Base-by-base conservation (phyloP, 2,113 vertebrate genomes). In the Prionailurus bengalensis region DNA sequence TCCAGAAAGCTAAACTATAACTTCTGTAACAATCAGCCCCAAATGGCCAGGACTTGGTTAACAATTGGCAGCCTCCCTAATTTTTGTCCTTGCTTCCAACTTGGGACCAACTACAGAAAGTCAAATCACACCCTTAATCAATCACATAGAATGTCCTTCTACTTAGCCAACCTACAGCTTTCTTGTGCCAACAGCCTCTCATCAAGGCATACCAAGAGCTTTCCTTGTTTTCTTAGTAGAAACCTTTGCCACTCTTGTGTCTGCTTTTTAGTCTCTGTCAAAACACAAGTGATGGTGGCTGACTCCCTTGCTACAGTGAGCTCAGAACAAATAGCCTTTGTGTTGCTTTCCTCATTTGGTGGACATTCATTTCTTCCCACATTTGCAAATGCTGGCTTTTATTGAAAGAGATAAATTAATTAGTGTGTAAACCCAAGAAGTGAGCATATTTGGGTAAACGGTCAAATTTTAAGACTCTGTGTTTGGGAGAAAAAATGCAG, bases 361-460 rank as follows among this genome's bases (percentile, higher is more conserved):
- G 36, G 87, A 36, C 71, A 13, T 80, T 86, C 19, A 39, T 42
- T 83, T 86, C 45, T 73, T 90, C 94, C 27, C 4, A 31, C 11
- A 89, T 55, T 79, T 80, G n/a, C 85, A 90, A 79, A 73, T 39
- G 12, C 23, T 73, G 6, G 3, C 4, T 92, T 74, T 84, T 78
- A 73, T 15, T 86, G n/a, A 92, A 92, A 84, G 36, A 92, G 25
- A 79, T 89, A 29, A 81, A 65, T 68, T 89, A 73, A 80, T 89
- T 73, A 85, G 27, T 27, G 7, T 92, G 4, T 70, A 73, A 89
- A 53, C 4, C 1, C n/a, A 91, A 82, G 36, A 4, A 79, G 61
- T 16, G 16, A 66, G 48, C 19, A 63, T 27, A 9, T 45, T 45
- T 92, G 45, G 15, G 23, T 53, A 89, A 78, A 93, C 0, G 14